A percentile compares a stretch with the other conserved stretches of the same genome.
Evolutionary conservation across 2,888 invertebrate species (phyloP).

Genomic region (Ophioninae sp.): DNA sequence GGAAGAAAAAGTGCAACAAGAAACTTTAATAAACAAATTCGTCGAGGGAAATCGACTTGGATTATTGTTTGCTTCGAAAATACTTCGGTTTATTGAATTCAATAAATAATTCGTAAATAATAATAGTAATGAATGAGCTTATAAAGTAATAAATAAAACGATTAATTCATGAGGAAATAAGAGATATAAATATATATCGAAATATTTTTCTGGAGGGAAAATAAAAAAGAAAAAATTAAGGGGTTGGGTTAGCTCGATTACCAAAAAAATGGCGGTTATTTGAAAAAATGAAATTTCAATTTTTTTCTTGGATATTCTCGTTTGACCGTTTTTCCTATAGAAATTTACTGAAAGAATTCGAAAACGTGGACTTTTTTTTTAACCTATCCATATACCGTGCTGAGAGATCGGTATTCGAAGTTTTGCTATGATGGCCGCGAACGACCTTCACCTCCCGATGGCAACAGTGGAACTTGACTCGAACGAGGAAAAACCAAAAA

Average conservation of each 20-base stretch:
- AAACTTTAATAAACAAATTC: not conserved
- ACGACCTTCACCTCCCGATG: constrained; percentile 87
- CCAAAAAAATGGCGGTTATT: no score
- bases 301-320: no score
- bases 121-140: no score
- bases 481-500: constrained; percentile 82
- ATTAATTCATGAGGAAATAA: no score
- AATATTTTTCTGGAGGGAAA: not conserved
- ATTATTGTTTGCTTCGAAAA: not conserved
- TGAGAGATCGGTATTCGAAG: not conserved
- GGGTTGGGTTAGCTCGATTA: no score
- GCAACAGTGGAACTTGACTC: constrained; percentile 84
- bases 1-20: not conserved
- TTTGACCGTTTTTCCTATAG: no score
- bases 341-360: not conserved
- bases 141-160: no score
- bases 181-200: not conserved
- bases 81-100: not conserved
- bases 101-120: no score
- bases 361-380: not conserved
- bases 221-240: not conserved
- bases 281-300: no score
- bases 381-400: not conserved
- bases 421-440: constrained; percentile 85
- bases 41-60: not conserved